phyloP scores from a whole-genome alignment of 1,140 invertebrate species.

The Phymorhynchus buccinoides region DNA sequence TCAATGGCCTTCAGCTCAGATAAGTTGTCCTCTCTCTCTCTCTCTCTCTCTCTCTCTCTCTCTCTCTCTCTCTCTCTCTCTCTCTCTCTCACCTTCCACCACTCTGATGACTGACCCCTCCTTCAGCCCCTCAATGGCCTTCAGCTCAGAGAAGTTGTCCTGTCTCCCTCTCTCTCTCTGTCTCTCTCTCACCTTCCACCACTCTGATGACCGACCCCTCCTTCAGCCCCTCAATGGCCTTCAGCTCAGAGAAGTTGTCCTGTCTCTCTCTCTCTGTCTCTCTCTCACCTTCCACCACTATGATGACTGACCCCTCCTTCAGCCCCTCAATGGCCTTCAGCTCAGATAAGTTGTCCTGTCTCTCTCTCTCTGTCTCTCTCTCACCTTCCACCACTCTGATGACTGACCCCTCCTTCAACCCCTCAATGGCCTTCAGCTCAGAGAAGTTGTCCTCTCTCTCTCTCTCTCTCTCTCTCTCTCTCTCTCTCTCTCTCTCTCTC shows the following conservation, averaged over 20 bases:
- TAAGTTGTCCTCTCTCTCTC: too few relatives aligned
- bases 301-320: slow-evolving; percentile 94
- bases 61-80: too few relatives aligned
- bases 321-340: slow-evolving; percentile 95
- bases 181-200: slow-evolving; percentile 76
- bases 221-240: slow-evolving; percentile 95
- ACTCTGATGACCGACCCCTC: slow-evolving; percentile 95
- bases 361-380: too few relatives aligned
- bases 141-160: too few relatives aligned
- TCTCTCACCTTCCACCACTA: slow-evolving; percentile 84
- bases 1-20: too few relatives aligned
- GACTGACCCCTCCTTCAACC: slow-evolving; percentile 93
- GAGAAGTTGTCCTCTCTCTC: slow-evolving; percentile 99
- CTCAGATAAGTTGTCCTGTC: slow-evolving; percentile 98
- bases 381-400: slow-evolving; percentile 85
- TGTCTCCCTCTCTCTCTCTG: too few relatives aligned
- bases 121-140: slow-evolving; percentile 92
- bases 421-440: slow-evolving; percentile 96
- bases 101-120: slow-evolving; percentile 95
- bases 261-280: too few relatives aligned
- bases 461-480: too few relatives aligned
- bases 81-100: slow-evolving; percentile 78
- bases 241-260: slow-evolving; percentile 98
- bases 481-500: too few relatives aligned
- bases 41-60: too few relatives aligned